phyloP scores from a whole-genome alignment of 2,888 invertebrate genomes.

The Labia minor region DNA sequence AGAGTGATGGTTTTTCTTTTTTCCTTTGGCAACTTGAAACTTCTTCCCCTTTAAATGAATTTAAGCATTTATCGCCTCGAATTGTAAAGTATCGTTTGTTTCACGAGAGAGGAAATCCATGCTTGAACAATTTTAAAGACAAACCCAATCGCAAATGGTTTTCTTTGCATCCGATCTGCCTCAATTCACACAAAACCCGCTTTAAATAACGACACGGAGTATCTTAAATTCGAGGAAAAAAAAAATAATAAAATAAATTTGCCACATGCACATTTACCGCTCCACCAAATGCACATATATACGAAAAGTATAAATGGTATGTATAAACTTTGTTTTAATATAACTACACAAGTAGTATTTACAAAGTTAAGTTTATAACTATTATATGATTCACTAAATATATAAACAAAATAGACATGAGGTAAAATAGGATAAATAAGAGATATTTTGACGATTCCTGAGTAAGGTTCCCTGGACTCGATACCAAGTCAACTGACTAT shows the following conservation, averaged over 20 bases:
- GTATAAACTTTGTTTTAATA: no score
- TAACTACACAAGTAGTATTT: no score
- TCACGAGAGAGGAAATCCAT: not conserved
- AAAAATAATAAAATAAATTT: no score
- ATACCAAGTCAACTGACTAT: not conserved
- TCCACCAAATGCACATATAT: not conserved
- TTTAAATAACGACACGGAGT: not conserved
- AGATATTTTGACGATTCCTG: not conserved
- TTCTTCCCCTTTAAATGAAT: not conserved
- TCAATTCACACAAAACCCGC: not conserved
- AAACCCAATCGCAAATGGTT: not conserved
- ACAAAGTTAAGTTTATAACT: not conserved
- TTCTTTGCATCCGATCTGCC: not conserved
- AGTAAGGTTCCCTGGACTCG: not conserved
- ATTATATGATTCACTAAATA: not conserved
- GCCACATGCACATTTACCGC: not conserved
- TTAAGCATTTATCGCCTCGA: not conserved
- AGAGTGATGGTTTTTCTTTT: no score
- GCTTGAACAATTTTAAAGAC: slow-evolving; percentile 13
- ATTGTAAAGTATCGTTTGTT: slow-evolving; percentile 7
- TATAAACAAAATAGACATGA: not conserved
- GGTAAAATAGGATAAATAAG: not conserved
- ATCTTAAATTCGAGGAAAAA: not conserved
- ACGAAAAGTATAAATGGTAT: not conserved
- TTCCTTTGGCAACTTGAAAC: not conserved